A percentile compares a stretch with the other conserved stretches of the same genome.
These are phyloP conservation scores for Felis catus DNA, from an alignment of 2,113 vertebrate genomes.

Conservation along the genomic window F.catus_Fca126_mat1.0 CM031424.1:56177501-56178000, in stretches of 20 bases:
- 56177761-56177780: slow-evolving; percentile 55
- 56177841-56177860: not conserved
- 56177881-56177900: not conserved
- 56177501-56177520: slow-evolving; percentile 69
- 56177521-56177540: slow-evolving; percentile 60
- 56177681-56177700: slow-evolving; percentile 32
- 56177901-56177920: not conserved
- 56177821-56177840: not conserved
- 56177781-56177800: slow-evolving; percentile 53
- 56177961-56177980: not conserved
- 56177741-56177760: slow-evolving; percentile 36
- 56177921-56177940: not conserved
- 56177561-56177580: slow-evolving; percentile 79
- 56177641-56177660: slow-evolving; percentile 78
- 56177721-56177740: slow-evolving; percentile 52
- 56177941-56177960: not conserved
- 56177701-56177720: slow-evolving; percentile 48
- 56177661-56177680: slow-evolving; percentile 66
- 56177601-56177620: slow-evolving; percentile 79
- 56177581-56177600: slow-evolving; percentile 76
- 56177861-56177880: not conserved
- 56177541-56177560: slow-evolving; percentile 79
- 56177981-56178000: not conserved
- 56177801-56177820: not conserved
- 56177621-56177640: slow-evolving; percentile 76